These are phyloP conservation scores for Troglohyphantes excavatus DNA, from an alignment of 2,888 invertebrate genomes.

Conservation along the genomic window DNA sequence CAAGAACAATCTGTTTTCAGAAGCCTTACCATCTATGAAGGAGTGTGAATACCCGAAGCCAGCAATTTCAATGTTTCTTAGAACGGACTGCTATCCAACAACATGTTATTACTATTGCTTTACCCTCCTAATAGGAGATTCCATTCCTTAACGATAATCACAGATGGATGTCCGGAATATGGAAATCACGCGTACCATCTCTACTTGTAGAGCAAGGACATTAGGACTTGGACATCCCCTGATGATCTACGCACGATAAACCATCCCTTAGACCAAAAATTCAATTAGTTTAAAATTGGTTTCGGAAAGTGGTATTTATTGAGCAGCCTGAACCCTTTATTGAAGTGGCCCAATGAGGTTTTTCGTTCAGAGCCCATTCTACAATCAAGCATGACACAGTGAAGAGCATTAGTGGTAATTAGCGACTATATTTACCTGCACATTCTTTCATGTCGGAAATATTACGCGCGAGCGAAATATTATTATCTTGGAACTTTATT, in stretches of 20 bases:
- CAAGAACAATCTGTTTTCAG: constrained; percentile 32
- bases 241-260: constrained; percentile 45
- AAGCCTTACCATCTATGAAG: constrained; percentile 31
- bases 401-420: constrained; percentile 45
- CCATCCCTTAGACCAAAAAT: constrained; percentile 43
- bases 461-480: constrained; percentile 39
- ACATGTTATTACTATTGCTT: constrained; percentile 65
- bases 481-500: constrained; percentile 40
- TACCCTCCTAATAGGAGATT: constrained; percentile 44
- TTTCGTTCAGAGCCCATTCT: constrained; percentile 22
- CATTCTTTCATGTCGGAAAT: constrained; percentile 51
- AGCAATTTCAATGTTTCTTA: constrained; percentile 38
- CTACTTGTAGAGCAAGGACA: constrained; percentile 50
- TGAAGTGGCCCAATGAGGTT: constrained; percentile 10
- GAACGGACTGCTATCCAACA: constrained; percentile 38
- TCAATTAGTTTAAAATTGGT: constrained; percentile 64
- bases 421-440: constrained; percentile 48
- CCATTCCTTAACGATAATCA: constrained; percentile 68
- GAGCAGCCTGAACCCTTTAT: constrained; percentile 50
- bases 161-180: constrained; percentile 55
- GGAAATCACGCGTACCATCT: constrained; percentile 56
- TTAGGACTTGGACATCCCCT: constrained; percentile 36
- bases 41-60: constrained; percentile 38
- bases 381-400: constrained; percentile 47
- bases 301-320: constrained; percentile 60